These are phyloP conservation scores for Dissostichus mawsoni DNA, from an alignment of 2,113 vertebrate species.

Conservation along the genomic window DNA sequence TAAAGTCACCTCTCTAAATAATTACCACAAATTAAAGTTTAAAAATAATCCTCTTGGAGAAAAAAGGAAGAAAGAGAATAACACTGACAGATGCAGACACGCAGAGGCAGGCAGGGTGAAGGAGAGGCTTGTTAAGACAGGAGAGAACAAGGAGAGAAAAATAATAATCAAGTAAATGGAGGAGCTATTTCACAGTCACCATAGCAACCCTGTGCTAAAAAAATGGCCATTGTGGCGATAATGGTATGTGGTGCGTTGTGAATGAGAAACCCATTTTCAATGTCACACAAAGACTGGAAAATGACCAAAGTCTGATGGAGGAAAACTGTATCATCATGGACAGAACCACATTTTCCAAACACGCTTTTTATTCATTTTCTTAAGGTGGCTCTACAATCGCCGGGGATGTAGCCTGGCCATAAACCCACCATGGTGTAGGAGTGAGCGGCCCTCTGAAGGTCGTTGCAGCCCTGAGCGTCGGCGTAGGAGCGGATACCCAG, in stretches of 20 bases:
- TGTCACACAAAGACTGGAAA: conserved; percentile 27
- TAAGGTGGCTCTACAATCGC: neutral
- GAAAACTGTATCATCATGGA: neutral
- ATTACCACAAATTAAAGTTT: conserved; percentile 60
- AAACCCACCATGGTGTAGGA: conserved; percentile 95
- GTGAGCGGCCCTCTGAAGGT: conserved; percentile 96
- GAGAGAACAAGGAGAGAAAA: conserved; percentile 40
- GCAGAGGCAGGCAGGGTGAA: conserved; percentile 18
- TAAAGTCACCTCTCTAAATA: conserved; percentile 50
- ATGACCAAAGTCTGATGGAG: neutral
- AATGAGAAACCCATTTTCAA: conserved; percentile 53
- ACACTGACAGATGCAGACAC: conserved; percentile 11
- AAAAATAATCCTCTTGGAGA: conserved; percentile 57
- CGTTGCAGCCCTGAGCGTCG: conserved; percentile 95
- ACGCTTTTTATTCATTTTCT: conserved; percentile 7
- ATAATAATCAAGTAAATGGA: conserved; percentile 50
- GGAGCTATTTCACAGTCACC: conserved; percentile 67
- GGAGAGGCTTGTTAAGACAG: conserved; percentile 25
- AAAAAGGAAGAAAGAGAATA: conserved; percentile 35
- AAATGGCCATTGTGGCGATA: conserved; percentile 46
- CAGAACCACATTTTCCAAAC: neutral
- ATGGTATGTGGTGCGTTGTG: conserved; percentile 43
- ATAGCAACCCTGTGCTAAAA: conserved; percentile 74
- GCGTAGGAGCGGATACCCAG: conserved; percentile 97
- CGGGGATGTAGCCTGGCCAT: neutral